These are phyloP conservation scores for Macquaria ambigua DNA, from an alignment of 2,113 vertebrate species.

Conservation along the genomic window DNA sequence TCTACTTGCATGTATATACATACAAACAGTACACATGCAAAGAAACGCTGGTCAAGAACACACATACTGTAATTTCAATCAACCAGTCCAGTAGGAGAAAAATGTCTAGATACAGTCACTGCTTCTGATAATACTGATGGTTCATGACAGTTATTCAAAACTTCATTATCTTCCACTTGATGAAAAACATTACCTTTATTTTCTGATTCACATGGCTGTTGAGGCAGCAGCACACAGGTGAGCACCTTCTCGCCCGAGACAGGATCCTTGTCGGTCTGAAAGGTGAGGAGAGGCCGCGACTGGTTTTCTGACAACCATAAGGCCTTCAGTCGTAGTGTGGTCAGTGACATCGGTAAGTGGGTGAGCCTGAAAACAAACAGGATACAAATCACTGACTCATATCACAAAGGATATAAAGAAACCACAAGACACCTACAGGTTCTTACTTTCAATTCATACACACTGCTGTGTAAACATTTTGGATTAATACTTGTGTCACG, in stretches of 20 bases:
- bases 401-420: background rate
- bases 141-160: conserved; percentile 1
- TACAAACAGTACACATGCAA: background rate
- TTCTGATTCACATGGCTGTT: conserved; percentile 89
- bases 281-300: conserved; percentile 96
- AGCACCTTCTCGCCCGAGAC: conserved; percentile 94
- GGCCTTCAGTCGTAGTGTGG: conserved; percentile 93
- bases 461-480: conserved; percentile 2
- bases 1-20: background rate
- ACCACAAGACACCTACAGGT: background rate
- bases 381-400: background rate
- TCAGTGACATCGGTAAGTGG: conserved; percentile 93
- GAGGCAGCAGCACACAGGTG: conserved; percentile 97
- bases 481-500: background rate
- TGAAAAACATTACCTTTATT: conserved; percentile 86
- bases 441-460: conserved; percentile 15
- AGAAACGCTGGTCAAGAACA: background rate
- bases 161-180: background rate
- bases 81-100: background rate
- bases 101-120: background rate
- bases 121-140: background rate
- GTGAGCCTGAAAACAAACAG: conserved; percentile 83
- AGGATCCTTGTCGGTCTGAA: conserved; percentile 93
- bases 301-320: conserved; percentile 99
- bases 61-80: background rate